Base-by-base conservation (phyloP, 1,140 invertebrate species). In the Zaprionus camerounensis region DNA sequence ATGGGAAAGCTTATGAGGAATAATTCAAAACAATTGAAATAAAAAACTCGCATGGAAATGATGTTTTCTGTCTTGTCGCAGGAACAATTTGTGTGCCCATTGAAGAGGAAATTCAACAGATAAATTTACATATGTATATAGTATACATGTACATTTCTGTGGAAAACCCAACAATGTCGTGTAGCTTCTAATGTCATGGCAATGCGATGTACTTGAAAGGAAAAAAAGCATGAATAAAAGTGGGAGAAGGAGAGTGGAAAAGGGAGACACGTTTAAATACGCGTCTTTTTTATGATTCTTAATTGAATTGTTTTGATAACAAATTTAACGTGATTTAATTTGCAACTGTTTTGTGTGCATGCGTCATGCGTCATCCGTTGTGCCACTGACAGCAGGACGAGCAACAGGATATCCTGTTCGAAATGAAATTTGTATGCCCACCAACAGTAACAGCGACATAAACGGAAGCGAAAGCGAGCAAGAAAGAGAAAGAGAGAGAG, bases 321-420 rank as follows among this genome's bases (percentile, higher is more conserved):
- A 24, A 51, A 51, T 51, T 51, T 22, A 51, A 20, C 46, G 20
- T 51, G 20, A 24, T 24, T 51, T 51, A 51, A 51, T 51, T 51
- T 51, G 46, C 11, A 24, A 51, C 46, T 51, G 41, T 46, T 46
- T 46, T 46, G 15, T 46, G 41, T 46, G 46, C 31, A 34, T 51
- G 20, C 20, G 22, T 51, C 5, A 49, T 49, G 17, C 20, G 20
- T 46, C 46, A 53, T 26, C 7, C 11, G 7, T 17, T n/a, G 6
- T 17, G 26, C 9, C 31, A 57, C 24, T 44, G 34, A 66, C 64
- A 36, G 72, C 65, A 61, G 78, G 44, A 73, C 67, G 59, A 63
- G 85, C 78, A 74, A 88, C 81, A 81, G 80, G 85, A 88, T 90
- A 81, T 81, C 64, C 80, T 57, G 65, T 68, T 57, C 46, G 75